Base-by-base conservation (phyloP, 2,113 vertebrate species). In the Dipodomys merriami region DNA sequence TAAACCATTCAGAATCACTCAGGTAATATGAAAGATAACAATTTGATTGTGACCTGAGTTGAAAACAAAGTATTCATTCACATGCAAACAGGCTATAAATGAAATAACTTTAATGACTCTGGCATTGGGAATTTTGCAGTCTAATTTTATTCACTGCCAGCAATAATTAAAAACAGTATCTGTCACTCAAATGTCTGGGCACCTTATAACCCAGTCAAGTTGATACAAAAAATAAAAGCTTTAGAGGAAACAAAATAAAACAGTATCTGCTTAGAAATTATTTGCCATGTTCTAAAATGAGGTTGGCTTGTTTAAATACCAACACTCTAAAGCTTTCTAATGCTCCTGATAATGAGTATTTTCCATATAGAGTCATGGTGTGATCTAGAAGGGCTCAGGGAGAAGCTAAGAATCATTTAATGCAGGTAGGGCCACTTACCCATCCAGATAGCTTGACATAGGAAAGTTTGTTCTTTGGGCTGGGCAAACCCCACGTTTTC, bases 401-500 rank as follows among this genome's bases (percentile, higher is more conserved):
- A 39, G 49, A 82, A 30, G 7, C 46, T 10, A 19, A 60, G 29
- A 72, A 25, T 39, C 12, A 87, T 87, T 69, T 85, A 78, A 74
- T 19, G 19, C 4, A n/a, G 22, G 8, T 13, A 67, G 22, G 18
- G 5, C 20, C 35, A 39, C 5, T 4, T 39, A 30, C 12, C 53
- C 77, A 57, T 84, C 65, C 53, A 76, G 0, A 11, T 4, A 62
- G 33, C 39, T 30, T 25, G 0, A 1, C 0, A 0, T n/a, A 69
- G 49, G n/a, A 44, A 92, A 67, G 5, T 18, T 83, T 89, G 78
- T 60, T 92, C 69, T 27, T 7, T 82, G 69, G 93, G 67, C 69
- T 89, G 60, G 23, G 91, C 82, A 82, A 44, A 87, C 46, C 6
- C 64, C 53, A 49, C 73, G 86, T 96, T 90, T 94, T 84, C 15